Conservation (phyloP, 2,797 vertebrate species). For the Sebastes nivosus region DNA sequence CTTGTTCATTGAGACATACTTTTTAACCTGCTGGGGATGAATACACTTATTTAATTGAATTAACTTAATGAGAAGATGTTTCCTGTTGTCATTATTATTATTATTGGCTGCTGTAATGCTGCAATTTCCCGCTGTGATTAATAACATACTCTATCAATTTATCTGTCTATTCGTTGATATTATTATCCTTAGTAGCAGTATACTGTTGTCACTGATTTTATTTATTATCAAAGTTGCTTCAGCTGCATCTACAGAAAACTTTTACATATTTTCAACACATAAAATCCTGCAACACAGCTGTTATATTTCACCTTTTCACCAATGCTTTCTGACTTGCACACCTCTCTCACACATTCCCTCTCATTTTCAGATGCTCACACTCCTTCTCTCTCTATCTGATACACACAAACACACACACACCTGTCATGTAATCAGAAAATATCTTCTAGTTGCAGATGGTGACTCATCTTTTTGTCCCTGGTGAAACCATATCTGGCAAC, state of each 20-base stretch:
- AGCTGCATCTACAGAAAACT: neutral
- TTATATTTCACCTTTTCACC: constrained; percentile 40
- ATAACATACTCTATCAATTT: neutral
- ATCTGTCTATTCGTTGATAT: neutral
- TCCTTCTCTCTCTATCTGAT: neutral
- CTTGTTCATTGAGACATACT: neutral
- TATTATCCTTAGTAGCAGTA: neutral
- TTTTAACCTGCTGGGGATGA: neutral
- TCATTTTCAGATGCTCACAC: constrained; percentile 26
- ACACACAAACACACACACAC: neutral
- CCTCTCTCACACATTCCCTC: constrained; percentile 25
- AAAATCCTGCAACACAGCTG: neutral
- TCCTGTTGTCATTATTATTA: neutral
- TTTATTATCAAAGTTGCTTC: neutral
- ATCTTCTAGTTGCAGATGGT: constrained; percentile 58
- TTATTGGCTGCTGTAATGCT: neutral
- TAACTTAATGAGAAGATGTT: neutral
- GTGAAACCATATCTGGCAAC: constrained; percentile 60
- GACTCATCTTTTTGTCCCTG: constrained; percentile 69
- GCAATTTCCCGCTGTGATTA: neutral
- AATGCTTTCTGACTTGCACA: constrained; percentile 36
- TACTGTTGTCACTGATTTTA: neutral
- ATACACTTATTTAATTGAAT: neutral
- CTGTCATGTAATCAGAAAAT: constrained; percentile 68
- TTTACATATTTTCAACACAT: neutral